Evolutionary conservation across 2,888 invertebrate species (phyloP), one percentile per base, ranked within the genome.

Genomic region (Drosophila lacicola): DNA sequence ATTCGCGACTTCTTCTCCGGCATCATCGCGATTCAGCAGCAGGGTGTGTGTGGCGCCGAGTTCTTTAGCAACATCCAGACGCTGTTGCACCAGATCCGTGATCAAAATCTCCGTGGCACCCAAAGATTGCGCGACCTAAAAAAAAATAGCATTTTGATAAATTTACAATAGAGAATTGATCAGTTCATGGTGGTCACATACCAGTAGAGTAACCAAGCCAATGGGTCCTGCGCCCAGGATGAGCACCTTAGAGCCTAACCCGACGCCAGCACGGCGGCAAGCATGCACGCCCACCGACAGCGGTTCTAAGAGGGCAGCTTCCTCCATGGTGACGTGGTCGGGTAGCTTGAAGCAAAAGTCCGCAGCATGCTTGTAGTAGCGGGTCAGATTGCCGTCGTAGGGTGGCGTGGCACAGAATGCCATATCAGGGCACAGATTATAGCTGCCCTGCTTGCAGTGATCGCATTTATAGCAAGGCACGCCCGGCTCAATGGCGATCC

Each of bases 381-480:
- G 94, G 49, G 95, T 94, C 29, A 99, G 94, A 92, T 96, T 98
- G 57, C 99, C 99, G 93, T 99, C 95, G 58, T 94, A 93, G 0
- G 99, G 99, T 1, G 99, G 99, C 0, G 98, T 98, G n/a, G 98
- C 98, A 92, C 97, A 97, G 93, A 98, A 99, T 60, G 93, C 90
- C 92, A 99, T 96, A 58, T 97, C 96, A 0, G 94, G 94, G 82
- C 99, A 99, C 44, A 99, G 94, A 93, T 99, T 98, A 93, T 99
- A 99, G 66, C 95, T 94, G 42, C 99, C 99, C 0, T 64, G 82
- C 62, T 97, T 98, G 93, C 99, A 99, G 91, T 95, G 96, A 47
- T 94, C 93, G 91, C 99, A 99, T 56, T 93, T 92, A 58, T 97
- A 94, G 90, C 99, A 99, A 3, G 97, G 95, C 64, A 97, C 96